Evolutionary conservation across 2,888 invertebrate species (phyloP).

Genomic region (Podotricha telesiphe): DNA sequence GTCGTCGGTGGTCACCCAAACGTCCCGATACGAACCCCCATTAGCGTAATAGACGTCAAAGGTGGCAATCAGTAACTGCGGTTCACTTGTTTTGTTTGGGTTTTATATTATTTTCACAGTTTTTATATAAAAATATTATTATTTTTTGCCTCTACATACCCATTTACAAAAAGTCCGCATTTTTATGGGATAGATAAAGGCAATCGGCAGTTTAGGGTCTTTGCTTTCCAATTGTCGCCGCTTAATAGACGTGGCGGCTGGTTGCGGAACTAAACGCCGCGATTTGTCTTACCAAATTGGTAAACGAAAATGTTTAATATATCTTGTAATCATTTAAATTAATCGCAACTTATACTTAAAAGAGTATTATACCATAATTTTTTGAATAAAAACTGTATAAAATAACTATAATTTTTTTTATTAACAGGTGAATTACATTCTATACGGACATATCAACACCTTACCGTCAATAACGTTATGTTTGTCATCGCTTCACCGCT

Average conservation of each 20-base stretch:
- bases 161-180: background rate
- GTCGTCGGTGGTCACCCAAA: conserved; percentile 58
- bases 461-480: no score
- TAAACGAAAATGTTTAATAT: no score
- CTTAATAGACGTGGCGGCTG: no score
- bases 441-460: conserved; percentile 48
- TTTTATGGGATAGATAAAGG: background rate
- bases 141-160: no score
- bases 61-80: conserved; percentile 59
- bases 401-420: background rate
- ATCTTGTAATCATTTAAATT: no score
- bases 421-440: conserved; percentile 27
- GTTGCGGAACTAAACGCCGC: no score
- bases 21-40: conserved; percentile 54
- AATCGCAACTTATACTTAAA: no score
- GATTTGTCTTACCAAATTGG: no score
- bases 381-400: background rate
- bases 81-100: conserved; percentile 41
- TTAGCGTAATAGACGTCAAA: conserved; percentile 67
- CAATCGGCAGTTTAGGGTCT: background rate
- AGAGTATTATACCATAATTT: no score
- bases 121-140: background rate
- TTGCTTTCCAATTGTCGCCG: no score
- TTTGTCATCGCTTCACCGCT: conserved; percentile 45
- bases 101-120: conserved; percentile 28